These are phyloP conservation scores for Argyra leucocephala DNA, from an alignment of 2,888 invertebrate species.

Conservation along the genomic window DNA sequence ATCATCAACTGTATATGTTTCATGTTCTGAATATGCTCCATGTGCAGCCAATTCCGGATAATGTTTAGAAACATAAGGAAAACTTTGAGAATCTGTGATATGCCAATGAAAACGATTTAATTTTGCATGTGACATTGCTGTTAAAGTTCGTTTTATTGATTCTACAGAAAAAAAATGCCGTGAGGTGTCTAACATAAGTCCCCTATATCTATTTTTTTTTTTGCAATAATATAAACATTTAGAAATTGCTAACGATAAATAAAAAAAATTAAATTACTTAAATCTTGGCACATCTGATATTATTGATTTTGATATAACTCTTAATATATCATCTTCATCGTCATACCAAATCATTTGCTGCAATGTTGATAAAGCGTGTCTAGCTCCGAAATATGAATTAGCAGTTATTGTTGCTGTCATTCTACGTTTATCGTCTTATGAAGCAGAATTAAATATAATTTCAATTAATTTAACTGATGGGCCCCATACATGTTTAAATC, in stretches of 20 bases:
- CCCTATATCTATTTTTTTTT: slow-evolving; percentile 53
- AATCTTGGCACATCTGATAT: slow-evolving; percentile 69
- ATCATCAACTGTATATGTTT: slow-evolving; percentile 62
- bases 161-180: slow-evolving; percentile 75
- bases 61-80: slow-evolving; percentile 69
- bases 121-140: slow-evolving; percentile 83
- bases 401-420: slow-evolving; percentile 56
- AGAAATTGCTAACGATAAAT: background rate
- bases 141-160: slow-evolving; percentile 62
- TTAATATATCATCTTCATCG: slow-evolving; percentile 53
- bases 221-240: background rate
- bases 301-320: slow-evolving; percentile 55
- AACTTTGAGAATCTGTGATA: slow-evolving; percentile 82
- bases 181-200: slow-evolving; percentile 82
- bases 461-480: no score
- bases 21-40: slow-evolving; percentile 77
- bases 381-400: slow-evolving; percentile 64
- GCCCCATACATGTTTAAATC: no score
- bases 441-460: no score
- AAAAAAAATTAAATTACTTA: slow-evolving; percentile 27
- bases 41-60: slow-evolving; percentile 69
- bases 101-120: slow-evolving; percentile 93
- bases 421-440: slow-evolving; percentile 34
- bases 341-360: slow-evolving; percentile 76
- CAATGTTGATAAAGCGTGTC: slow-evolving; percentile 67